Base-by-base conservation (phyloP, 2,888 invertebrate species). In the Acronicta aceris region DNA sequence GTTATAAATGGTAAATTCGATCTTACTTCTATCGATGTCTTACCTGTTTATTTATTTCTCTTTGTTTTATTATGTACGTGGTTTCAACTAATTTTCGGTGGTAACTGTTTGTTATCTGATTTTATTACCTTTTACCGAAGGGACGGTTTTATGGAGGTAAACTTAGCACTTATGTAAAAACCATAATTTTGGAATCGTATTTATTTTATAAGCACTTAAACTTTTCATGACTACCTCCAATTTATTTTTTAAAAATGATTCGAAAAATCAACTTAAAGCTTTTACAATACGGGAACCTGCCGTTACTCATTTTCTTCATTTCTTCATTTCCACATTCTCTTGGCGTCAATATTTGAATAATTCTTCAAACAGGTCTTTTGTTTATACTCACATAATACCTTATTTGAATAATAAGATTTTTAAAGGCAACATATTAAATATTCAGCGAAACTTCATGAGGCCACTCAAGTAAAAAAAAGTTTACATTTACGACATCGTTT, bases 371-470 rank as follows among this genome's bases (percentile, higher is more conserved):
- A 27, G 50, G 49, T n/a, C 48, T 65, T 74, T 74, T 70, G 53
- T 74, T 65, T 65, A 54, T 64, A 40, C 55, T 15, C 53, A 56
- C 60, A 57, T 56, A 53, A 73, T 52, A 50, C 56, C 70, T 65
- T 55, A 74, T 72, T 72, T 74, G 62, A 70, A 70, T 72, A 70
- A 74, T 74, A 62, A 70, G 50, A 65, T 66, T 65, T 74, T 72
- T 71, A 70, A 62, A 57, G 65, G 68, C 68, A 57, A 40, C 60
- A 27, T 51, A 61, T 72, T 57, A 72, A 74, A 74, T 74, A 74
- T 74, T 70, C 56, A 50, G 30, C 43, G 73, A 72, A 70, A 65
- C 70, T 74, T 65, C 70, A 70, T 30, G 47, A 60, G 59, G 54
- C 46, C 53, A 53, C 56, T 70, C 27, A 54, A 74, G 53, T 59